Evolutionary conservation across 1,140 invertebrate genomes (phyloP).

Genomic region (Grapholita molesta): DNA sequence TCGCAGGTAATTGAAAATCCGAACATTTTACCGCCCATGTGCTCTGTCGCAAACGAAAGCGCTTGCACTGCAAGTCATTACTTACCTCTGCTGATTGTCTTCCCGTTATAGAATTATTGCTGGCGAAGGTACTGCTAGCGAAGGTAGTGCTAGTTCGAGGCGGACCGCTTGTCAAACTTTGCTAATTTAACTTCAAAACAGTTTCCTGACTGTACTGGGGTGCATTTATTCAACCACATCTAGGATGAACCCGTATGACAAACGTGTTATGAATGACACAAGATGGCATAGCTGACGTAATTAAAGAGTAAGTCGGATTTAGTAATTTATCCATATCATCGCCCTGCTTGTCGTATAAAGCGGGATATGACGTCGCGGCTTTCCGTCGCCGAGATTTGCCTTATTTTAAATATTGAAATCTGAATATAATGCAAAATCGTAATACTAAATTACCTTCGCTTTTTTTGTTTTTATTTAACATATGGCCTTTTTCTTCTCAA

Average conservation of each 20-base stretch:
- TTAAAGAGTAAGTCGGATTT: background rate
- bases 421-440: too few species aligned
- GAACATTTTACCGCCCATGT: background rate
- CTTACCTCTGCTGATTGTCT: constrained; percentile 49
- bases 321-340: background rate
- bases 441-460: too few species aligned
- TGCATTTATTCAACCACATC: constrained; percentile 61
- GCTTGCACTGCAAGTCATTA: constrained; percentile 15
- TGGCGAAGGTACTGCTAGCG: constrained; percentile 39
- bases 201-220: constrained; percentile 59
- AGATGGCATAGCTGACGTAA: background rate
- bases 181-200: constrained; percentile 76
- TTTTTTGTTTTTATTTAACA: too few species aligned
- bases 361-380: too few species aligned
- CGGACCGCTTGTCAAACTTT: constrained; percentile 73
- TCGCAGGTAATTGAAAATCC: background rate
- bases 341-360: too few species aligned
- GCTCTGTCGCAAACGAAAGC: background rate
- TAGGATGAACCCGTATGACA: constrained; percentile 49
- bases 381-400: too few species aligned
- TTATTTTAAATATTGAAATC: too few species aligned
- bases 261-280: background rate
- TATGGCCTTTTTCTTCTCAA: too few species aligned
- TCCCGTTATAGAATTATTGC: constrained; percentile 66
- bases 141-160: constrained; percentile 33